Percentiles rank a stretch among this genome's conserved stretches.
Evolutionary conservation across 1,140 invertebrate species (phyloP).

Genomic region (Hylaeus anthracinus): DNA sequence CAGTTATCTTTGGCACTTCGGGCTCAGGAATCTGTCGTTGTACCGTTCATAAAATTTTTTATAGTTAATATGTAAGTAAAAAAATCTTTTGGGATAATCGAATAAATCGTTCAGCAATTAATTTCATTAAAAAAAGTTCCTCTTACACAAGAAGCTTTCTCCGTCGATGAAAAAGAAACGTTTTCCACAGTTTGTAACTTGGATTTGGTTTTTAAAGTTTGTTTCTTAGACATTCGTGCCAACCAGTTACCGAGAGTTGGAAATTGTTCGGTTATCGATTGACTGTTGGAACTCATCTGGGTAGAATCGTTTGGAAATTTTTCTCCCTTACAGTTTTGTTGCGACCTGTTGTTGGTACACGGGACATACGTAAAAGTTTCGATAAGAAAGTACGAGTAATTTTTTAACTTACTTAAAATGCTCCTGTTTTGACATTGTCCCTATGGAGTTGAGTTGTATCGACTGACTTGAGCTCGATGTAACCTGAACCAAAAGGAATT

Average conservation of each 20-base stretch:
- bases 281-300: conserved; percentile 26
- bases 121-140: neutral
- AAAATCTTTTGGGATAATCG: no score
- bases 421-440: conserved; percentile 23
- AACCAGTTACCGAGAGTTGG: conserved; percentile 75
- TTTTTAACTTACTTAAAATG: conserved; percentile 27
- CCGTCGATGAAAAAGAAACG: neutral
- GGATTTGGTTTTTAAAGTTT: conserved; percentile 26
- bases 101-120: no score
- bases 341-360: conserved; percentile 4
- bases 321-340: conserved; percentile 29
- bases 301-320: neutral
- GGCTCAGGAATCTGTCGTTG: conserved; percentile 32
- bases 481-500: conserved; percentile 27
- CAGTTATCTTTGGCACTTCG: conserved; percentile 45
- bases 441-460: conserved; percentile 8
- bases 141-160: conserved; percentile 36
- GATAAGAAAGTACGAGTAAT: neutral
- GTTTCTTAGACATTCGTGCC: conserved; percentile 60
- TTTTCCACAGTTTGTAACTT: conserved; percentile 39
- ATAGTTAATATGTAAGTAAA: no score
- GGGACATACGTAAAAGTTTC: neutral
- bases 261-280: conserved; percentile 69
- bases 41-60: neutral
- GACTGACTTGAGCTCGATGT: conserved; percentile 31